Evolutionary conservation across 2,797 vertebrate genomes (phyloP).

Genomic region (Xenentodon cancila): DNA sequence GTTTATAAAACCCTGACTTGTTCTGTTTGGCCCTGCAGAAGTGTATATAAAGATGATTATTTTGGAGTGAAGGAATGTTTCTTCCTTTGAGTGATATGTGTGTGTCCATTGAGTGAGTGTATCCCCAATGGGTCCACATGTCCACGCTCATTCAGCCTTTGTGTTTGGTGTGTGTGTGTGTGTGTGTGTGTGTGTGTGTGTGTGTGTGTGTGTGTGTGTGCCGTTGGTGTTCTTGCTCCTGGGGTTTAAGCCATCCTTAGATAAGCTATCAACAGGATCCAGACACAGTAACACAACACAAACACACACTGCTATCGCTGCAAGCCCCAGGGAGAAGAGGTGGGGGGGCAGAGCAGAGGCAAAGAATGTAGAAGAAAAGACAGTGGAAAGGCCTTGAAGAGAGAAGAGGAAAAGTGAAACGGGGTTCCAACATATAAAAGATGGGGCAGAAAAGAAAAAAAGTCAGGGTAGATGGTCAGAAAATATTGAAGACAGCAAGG

Average conservation of each 20-base stretch:
- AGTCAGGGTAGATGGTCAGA: no score
- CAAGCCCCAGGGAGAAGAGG: slow-evolving; percentile 9
- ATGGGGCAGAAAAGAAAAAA: neutral
- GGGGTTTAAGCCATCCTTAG: slow-evolving; percentile 41
- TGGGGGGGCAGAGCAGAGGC: neutral
- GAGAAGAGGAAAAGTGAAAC: neutral
- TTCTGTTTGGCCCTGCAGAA: slow-evolving; percentile 22
- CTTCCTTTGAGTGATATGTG: neutral
- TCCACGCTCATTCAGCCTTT: no score
- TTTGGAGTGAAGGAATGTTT: slow-evolving; percentile 18
- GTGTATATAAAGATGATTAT: slow-evolving; percentile 34
- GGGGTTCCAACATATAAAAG: neutral
- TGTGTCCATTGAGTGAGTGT: slow-evolving; percentile 1
- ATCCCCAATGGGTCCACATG: neutral
- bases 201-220: neutral
- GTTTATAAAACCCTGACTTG: slow-evolving; percentile 2
- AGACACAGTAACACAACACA: slow-evolving; percentile 39
- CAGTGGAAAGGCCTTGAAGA: neutral
- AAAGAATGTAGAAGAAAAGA: slow-evolving; percentile 10
- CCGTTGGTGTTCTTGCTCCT: slow-evolving; percentile 7
- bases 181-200: neutral
- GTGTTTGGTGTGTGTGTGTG: no score
- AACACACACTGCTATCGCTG: slow-evolving; percentile 45
- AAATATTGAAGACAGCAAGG: neutral
- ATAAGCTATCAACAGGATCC: slow-evolving; percentile 62